Conservation (phyloP, 1,140 invertebrate species). For the Melipona quadrifasciata region DNA sequence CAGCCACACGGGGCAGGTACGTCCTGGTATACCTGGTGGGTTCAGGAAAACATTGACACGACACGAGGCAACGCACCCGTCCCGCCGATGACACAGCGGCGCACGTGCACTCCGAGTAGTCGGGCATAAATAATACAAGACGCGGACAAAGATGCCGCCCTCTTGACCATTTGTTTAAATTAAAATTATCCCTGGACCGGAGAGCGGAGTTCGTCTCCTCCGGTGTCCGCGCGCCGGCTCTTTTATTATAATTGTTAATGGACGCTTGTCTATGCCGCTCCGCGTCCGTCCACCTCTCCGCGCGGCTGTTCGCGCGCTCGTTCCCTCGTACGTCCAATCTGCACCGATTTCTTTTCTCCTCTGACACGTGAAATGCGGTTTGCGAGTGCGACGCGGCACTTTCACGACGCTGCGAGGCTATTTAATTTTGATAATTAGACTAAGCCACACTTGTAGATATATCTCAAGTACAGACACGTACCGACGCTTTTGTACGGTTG, state of each 20-base stretch:
- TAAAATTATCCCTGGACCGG: constrained; percentile 77
- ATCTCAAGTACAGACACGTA: no score
- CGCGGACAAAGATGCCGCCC: constrained; percentile 82
- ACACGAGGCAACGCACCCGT: constrained; percentile 75
- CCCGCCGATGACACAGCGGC: constrained; percentile 80
- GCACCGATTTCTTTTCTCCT: neutral
- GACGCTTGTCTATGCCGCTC: constrained; percentile 51
- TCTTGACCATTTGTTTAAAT: constrained; percentile 82
- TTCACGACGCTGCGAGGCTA: no score
- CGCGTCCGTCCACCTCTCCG: neutral
- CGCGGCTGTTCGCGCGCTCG: neutral
- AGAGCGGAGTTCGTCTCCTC: constrained; percentile 67
- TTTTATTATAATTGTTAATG: constrained; percentile 81
- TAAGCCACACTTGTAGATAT: no score
- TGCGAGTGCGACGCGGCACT: no score
- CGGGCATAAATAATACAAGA: constrained; percentile 81
- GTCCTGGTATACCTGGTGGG: constrained; percentile 68
- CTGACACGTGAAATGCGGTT: neutral
- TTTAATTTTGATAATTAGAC: no score
- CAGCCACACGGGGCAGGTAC: constrained; percentile 48
- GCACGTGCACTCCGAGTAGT: constrained; percentile 79
- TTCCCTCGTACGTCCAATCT: neutral
- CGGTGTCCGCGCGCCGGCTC: constrained; percentile 59
- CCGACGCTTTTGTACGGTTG: no score
- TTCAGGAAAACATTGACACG: constrained; percentile 78